phyloP scores from a whole-genome alignment of 1,140 invertebrate genomes.

The Trinorchestia longiramus region DNA sequence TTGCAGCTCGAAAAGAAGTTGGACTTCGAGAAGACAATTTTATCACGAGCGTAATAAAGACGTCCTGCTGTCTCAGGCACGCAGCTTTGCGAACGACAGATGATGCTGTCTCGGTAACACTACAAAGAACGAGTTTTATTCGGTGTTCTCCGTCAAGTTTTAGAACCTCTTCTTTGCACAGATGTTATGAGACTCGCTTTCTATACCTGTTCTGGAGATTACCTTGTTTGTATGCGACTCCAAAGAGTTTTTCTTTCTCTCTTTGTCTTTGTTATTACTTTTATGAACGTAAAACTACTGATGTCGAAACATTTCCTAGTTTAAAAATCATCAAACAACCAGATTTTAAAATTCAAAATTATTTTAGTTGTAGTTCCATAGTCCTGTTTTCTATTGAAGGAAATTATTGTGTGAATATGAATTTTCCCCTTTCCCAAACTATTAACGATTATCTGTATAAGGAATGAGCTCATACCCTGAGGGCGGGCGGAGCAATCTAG shows the following conservation, averaged over 20 bases:
- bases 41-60: background rate
- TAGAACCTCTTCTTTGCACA: background rate
- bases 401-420: too few relatives aligned
- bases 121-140: background rate
- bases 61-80: background rate
- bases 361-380: too few relatives aligned
- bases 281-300: background rate
- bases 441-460: too few relatives aligned
- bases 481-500: too few relatives aligned
- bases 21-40: background rate
- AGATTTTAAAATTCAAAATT: too few relatives aligned
- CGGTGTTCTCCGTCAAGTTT: background rate
- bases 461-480: too few relatives aligned
- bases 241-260: background rate
- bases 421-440: too few relatives aligned
- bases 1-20: background rate
- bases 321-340: too few relatives aligned
- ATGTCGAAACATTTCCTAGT: background rate
- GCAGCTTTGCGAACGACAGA: background rate
- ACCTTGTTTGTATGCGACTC: background rate
- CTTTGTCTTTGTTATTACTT: background rate
- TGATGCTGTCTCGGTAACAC: background rate
- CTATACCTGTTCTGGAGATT: background rate
- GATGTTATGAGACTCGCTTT: background rate
- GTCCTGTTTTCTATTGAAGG: too few relatives aligned